Evolutionary conservation across 2,888 invertebrate genomes (phyloP).

Genomic region (Nineta flava): DNA sequence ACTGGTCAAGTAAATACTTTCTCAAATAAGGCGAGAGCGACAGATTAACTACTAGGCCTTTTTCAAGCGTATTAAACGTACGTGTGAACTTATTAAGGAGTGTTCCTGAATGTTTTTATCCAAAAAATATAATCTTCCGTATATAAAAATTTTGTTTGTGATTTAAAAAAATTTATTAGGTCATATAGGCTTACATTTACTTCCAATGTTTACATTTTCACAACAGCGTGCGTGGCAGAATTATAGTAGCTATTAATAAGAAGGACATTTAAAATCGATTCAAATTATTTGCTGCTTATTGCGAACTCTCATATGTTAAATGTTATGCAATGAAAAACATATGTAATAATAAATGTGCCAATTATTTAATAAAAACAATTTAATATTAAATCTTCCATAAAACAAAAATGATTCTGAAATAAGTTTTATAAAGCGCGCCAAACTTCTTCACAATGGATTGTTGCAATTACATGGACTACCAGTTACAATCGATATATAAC

Average conservation of each 20-base stretch:
- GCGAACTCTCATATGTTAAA: no score
- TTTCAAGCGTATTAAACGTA: not conserved
- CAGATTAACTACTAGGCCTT: no score
- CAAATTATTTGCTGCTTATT: no score
- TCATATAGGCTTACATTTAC: not conserved
- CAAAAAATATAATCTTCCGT: not conserved
- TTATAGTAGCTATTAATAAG: not conserved
- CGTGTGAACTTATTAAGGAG: not conserved
- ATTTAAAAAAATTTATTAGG: not conserved
- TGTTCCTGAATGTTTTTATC: not conserved
- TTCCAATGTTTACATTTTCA: slow-evolving; percentile 2
- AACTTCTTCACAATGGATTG: slow-evolving; percentile 21
- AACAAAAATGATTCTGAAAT: no score
- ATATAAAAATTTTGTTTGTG: no score
- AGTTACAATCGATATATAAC: slow-evolving; percentile 7
- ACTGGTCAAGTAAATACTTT: not conserved
- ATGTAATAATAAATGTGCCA: slow-evolving; percentile 1
- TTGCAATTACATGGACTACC: slow-evolving; percentile 26
- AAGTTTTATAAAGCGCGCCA: not conserved
- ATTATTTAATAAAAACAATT: not conserved
- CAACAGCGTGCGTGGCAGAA: slow-evolving; percentile 1
- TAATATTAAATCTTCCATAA: no score
- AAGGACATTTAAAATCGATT: slow-evolving; percentile 2
- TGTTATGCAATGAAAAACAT: no score
- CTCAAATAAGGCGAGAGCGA: no score